A percentile compares a stretch with the other conserved stretches of the same genome.
phyloP scores from a whole-genome alignment of 2,113 vertebrate genomes.

The Sinocyclocheilus rhinocerous region DNA sequence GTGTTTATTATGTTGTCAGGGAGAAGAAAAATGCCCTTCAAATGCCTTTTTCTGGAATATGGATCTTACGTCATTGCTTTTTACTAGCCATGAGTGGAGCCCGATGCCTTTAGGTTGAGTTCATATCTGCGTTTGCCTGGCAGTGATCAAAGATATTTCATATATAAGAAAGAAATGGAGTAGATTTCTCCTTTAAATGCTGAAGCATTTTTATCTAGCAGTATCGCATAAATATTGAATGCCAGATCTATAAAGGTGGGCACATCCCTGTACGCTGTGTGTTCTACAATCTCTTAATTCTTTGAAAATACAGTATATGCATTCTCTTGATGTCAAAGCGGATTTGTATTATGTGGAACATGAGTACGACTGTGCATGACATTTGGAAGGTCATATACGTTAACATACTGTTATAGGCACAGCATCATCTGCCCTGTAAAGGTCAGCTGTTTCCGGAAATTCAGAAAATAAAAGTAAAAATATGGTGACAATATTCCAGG shows the following conservation, averaged over 20 bases:
- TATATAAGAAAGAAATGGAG: not conserved
- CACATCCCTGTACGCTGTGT: not conserved
- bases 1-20: not conserved
- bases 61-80: conserved; percentile 16
- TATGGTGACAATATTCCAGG: not conserved
- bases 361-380: conserved; percentile 16
- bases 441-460: conserved; percentile 17
- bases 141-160: not conserved
- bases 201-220: not conserved
- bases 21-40: conserved; percentile 17
- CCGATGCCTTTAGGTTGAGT: not conserved
- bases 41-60: conserved; percentile 4
- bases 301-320: not conserved
- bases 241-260: not conserved
- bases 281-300: not conserved
- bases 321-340: not conserved
- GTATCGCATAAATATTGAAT: not conserved
- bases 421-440: conserved; percentile 20
- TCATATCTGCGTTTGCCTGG: not conserved
- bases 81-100: not conserved
- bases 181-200: not conserved
- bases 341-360: conserved; percentile 15
- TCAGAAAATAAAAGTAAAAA: not conserved
- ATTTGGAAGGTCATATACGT: conserved; percentile 43
- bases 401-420: conserved; percentile 13